Evolutionary conservation across 2,797 vertebrate species (phyloP), one percentile per base, ranked within the genome.

Genomic region (Mus minutoides): DNA sequence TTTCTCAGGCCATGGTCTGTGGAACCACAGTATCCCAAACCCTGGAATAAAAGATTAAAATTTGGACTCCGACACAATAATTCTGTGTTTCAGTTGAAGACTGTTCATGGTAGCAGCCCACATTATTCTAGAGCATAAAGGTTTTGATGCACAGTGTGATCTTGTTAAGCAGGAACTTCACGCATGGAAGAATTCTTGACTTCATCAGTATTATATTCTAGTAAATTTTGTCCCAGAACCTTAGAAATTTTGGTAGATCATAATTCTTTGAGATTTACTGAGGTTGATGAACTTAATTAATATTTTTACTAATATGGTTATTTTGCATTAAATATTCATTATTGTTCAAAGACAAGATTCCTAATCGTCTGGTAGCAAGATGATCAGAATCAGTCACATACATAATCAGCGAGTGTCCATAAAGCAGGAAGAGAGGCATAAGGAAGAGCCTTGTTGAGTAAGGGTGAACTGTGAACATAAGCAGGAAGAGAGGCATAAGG

Each of bases 221-320:
- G 29, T 22, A 85, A 75, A 49, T 79, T 84, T 90, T 40, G 10
- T 31, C 12, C 4, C 19, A 88, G 17, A 0, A 88, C 2, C 46
- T 92, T 94, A 92, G 96, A 86, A 69, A 52, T 21, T 17, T 34
- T 90, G 37, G 10, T 87, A 75, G 43, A 49, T 34, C 21, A 3
- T 60, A 95, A 94, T 92, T 86, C n/a, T 92, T 58, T 60, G 89
- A 88, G 69, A 46, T 0, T 82, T 90, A 12, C 19, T 88, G 37
- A 86, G 49, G 77, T 62, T n/a, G 56, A 62, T 64, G 24, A 16
- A 90, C 3, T 75, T 82, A 76, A 52, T 88, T 89, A 69, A 77
- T 34, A 58, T 6, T 88, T 43, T 58, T 82, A 52, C n/a, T 62
- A 34, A 71, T 49, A 14, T 5, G 46, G 24, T 71, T 95, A 58